Base-by-base conservation (phyloP, 2,113 vertebrate genomes). In the Callocephalon fimbriatum region DNA sequence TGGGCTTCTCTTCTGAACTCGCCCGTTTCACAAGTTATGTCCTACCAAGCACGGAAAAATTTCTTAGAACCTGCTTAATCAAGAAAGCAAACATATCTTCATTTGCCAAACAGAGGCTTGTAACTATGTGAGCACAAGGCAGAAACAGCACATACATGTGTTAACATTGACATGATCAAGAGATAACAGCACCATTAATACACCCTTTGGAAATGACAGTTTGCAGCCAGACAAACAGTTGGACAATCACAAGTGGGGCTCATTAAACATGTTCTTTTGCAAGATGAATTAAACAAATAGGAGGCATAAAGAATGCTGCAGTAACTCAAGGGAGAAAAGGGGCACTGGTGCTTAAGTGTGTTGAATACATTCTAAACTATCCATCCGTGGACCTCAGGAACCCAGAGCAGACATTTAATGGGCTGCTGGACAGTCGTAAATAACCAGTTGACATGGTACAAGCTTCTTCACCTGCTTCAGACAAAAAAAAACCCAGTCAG, bases 91-190 rank as follows among this genome's bases (percentile, higher is more conserved):
- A 93, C 58, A 72, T 22, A 87, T 11, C 37, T 50, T 95, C 80
- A 71, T 94, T 94, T 95, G 47, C 86, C 90, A 96, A 87, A 86
- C 47, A 68, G 37, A 75, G 56, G 76, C 83, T 96, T 95, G 88
- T 93, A 95, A 92, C 92, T 91, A 85, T n/a, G 68, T 66, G 66
- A 59, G 79, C 94, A 91, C 4, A 20, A 95, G 47, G 77, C 83
- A 92, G 83, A 91, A 73, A 76, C 31, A 76, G 66, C 42, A 53
- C 32, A 78, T 63, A 65, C n/a, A 27, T 44, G 40, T 70, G 59
- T 96, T 84, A 92, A 89, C 54, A 47, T 16, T 67, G 53, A 59
- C 38, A 38, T 56, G 78, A 87, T 71, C 72, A 70, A 92, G 88
- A 79, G 47, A 65, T 63, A 93, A 90, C n/a, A 58, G 29, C 51